Conservation (phyloP, 2,888 invertebrate species). For the Drosophila pseudotalamancana region DNA sequence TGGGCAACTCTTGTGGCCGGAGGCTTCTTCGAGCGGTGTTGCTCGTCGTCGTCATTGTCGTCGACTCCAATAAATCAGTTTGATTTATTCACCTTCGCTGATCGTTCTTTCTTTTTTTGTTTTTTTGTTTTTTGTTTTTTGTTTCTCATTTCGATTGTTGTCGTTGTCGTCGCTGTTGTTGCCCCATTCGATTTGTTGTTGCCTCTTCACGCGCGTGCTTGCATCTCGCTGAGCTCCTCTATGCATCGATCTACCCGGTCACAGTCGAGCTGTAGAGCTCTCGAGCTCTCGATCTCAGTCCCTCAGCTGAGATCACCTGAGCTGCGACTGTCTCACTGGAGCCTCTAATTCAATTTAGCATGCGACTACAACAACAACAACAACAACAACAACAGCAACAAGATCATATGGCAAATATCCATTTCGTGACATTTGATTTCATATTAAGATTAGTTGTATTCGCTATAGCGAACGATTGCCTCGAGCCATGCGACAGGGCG, state of each 20-base stretch:
- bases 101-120: constrained; percentile 36
- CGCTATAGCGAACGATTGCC: constrained; percentile 5
- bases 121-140: constrained; percentile 28
- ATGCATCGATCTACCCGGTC: constrained; percentile 32
- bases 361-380: constrained; percentile 27
- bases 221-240: constrained; percentile 50
- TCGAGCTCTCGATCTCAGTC: constrained; percentile 5
- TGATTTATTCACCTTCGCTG: constrained; percentile 73
- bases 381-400: neutral
- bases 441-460: constrained; percentile 60
- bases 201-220: constrained; percentile 73
- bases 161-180: constrained; percentile 49
- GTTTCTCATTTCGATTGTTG: constrained; percentile 69
- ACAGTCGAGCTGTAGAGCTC: constrained; percentile 5
- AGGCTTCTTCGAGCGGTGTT: constrained; percentile 31
- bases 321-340: constrained; percentile 11
- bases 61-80: constrained; percentile 78
- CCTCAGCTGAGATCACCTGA: constrained; percentile 58
- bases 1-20: constrained; percentile 29
- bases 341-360: constrained; percentile 66
- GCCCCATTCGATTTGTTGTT: constrained; percentile 47
- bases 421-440: constrained; percentile 79
- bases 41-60: constrained; percentile 61
- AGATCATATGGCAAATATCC: constrained; percentile 59
- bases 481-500: neutral